Evolutionary conservation across 2,888 invertebrate species (phyloP), one percentile per base, ranked within the genome.

Genomic region (Tetanocera ferruginea): DNA sequence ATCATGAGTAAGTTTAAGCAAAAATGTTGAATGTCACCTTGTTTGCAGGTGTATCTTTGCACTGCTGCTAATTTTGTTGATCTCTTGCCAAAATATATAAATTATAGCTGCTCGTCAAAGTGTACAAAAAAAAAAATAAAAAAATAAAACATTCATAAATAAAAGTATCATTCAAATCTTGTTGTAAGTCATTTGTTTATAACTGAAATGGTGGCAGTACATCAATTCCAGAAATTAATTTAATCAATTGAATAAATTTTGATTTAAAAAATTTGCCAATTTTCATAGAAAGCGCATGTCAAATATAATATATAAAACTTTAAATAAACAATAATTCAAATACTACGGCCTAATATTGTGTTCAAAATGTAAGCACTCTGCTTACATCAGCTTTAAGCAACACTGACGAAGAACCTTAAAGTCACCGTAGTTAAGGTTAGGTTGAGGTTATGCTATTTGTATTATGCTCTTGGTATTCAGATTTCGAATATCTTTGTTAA

Each of bases 21-120:
- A n/a, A n/a, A n/a, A 64, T 64, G 17, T n/a, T 64, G 64, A 64
- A 64, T 64, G 64, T 64, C 64, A 64, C 64, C 64, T 64, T 31
- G 31, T 64, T 28, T 64, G 64, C 64, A 64, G 64, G 64, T 64
- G 64, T 25, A 34, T 31, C 64, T 28, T 31, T 25, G 62, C 43
- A 43, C 17, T 28, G 25, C 25, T 43, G 43, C 11, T 43, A 43
- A 43, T 19, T 55, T 55, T 55, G 14, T 28, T 43, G 43, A 11
- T 43, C 11, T 11, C 6, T 14, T 60, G 23, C 57, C 25, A 55
- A 55, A 55, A 55, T 55, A 55, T 9, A 55, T 23, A 55, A 55
- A 23, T 23, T 55, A 31, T 57, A 34, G 31, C 28, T 28, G 28
- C 3, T 28, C 31, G 34, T 31, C 64, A 64, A 64, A 31, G 31